Base-by-base conservation (phyloP, 2,797 vertebrate species). In the Microtus agrestis region DNA sequence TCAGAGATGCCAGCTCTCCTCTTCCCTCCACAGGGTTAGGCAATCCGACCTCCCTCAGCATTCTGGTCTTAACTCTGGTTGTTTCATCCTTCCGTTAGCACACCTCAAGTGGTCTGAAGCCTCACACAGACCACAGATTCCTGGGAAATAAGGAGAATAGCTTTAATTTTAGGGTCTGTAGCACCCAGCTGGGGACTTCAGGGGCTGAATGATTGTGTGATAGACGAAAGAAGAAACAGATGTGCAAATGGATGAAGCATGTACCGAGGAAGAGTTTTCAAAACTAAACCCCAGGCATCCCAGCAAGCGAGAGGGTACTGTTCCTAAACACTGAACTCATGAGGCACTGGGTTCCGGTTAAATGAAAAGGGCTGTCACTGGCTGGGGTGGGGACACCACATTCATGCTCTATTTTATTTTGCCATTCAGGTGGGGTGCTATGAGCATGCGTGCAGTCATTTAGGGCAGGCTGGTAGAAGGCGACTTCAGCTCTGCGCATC, bases 401-500 rank as follows among this genome's bases (percentile, higher is more conserved):
- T 89, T 34, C 79, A 95, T 69, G 12, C 15, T 91, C 65, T 61
- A 13, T 5, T 17, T 29, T 10, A 8, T 63, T 69, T 17, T 29
- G 54, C 19, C 27, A 2, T 23, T 69, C 19, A 8, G 0, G 54
- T 2, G 37, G 71, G 0, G 0, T 65, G 29, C 89, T 0, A 4
- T 6, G 31, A 61, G 82, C 0, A 0, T 0, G 1, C 0, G 27
- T 15, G 56, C 81, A 29, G 3, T 1, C 2, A n/a, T 59, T 59
- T 7, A 0, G 14, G 78, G 67, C 27, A 0, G 48, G 27, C 61
- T 0, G 0, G 10, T 2, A 11, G 84, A 37, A 0, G 0, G 31
- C n/a, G 29, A 14, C 0, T 0, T 3, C 0, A 0, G n/a, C 40
- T 37, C 74, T 5, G 3, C 2, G 17, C 67, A 27, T 27, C 14